Percentiles rank a stretch among this genome's conserved stretches.
Conservation (phyloP, 2,888 invertebrate genomes). For the Tipula confusa region DNA sequence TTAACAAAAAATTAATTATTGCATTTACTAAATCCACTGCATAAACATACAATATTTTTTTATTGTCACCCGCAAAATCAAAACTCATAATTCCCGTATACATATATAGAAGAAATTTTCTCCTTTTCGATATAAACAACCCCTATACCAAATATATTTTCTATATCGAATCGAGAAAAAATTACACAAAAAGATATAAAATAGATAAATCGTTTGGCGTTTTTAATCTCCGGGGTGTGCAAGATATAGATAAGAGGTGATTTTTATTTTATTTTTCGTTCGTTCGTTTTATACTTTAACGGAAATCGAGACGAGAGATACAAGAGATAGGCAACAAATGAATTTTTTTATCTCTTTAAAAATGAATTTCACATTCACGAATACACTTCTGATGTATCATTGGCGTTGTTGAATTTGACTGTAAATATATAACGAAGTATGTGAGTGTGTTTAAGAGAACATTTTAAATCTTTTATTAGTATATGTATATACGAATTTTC, state of each 20-base stretch:
- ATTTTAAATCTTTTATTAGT: not conserved
- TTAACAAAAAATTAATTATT: not conserved
- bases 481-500: not conserved
- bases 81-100: not conserved
- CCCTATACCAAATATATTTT: not conserved
- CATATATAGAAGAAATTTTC: too few relatives aligned
- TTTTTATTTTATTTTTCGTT: not conserved
- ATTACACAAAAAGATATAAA: not conserved
- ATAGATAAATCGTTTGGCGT: conserved; percentile 30
- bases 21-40: not conserved
- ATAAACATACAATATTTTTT: not conserved
- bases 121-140: not conserved
- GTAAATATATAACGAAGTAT: too few relatives aligned
- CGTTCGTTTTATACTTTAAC: not conserved
- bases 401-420: not conserved
- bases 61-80: conserved; percentile 20
- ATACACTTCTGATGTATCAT: not conserved
- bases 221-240: conserved; percentile 33
- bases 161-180: not conserved
- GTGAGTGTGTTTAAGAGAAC: not conserved
- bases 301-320: conserved; percentile 3
- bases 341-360: not conserved
- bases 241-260: conserved; percentile 31
- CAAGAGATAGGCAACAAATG: not conserved
- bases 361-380: not conserved